Conservation (phyloP, 2,113 vertebrate species). For the Lota lota region DNA sequence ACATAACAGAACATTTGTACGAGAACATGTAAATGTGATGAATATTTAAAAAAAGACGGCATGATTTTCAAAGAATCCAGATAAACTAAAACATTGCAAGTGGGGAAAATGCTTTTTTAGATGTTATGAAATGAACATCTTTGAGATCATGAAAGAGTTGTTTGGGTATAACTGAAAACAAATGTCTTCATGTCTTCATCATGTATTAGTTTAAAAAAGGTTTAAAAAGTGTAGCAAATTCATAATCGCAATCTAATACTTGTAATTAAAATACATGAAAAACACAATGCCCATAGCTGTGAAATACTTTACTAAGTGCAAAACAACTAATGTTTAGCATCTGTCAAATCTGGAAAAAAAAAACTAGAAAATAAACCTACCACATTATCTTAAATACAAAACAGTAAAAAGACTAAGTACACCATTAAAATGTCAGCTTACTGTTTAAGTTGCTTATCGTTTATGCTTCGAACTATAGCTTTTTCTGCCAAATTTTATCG, state of each 20-base stretch:
- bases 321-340: not conserved
- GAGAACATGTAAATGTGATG: not conserved
- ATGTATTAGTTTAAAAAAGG: not conserved
- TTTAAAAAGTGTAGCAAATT: not conserved
- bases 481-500: no score
- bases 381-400: no score
- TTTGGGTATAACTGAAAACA: slow-evolving; percentile 20
- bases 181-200: no score
- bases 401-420: no score
- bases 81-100: not conserved
- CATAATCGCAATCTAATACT: slow-evolving; percentile 28
- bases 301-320: slow-evolving; percentile 3
- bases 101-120: not conserved
- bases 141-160: not conserved
- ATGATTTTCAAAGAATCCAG: not conserved
- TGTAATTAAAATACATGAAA: slow-evolving; percentile 2
- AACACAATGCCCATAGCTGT: slow-evolving; percentile 8
- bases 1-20: not conserved
- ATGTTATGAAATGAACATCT: not conserved
- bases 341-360: no score
- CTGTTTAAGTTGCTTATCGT: no score
- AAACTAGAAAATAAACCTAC: no score
- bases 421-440: no score
- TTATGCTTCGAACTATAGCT: no score
- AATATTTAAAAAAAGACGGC: not conserved